phyloP scores from a whole-genome alignment of 2,888 invertebrate species.

The Ophioninae sp. region DNA sequence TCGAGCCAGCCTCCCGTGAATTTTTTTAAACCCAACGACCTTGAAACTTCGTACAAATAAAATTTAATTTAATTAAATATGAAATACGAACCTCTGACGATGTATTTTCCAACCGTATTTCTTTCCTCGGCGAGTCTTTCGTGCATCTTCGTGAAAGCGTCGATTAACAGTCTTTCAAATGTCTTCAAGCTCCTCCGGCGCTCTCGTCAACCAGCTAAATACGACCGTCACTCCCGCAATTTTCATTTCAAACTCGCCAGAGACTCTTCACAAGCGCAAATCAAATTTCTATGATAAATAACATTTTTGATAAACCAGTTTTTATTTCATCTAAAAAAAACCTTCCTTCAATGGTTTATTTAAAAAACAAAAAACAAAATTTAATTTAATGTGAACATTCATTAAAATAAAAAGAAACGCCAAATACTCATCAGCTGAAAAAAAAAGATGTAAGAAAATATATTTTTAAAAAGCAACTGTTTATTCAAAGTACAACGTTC shows the following conservation, averaged over 20 bases:
- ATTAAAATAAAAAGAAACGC: too few species aligned
- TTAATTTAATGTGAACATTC: too few species aligned
- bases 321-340: too few species aligned
- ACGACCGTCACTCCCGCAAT: background rate
- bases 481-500: too few species aligned
- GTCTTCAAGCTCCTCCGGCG: constrained; percentile 2
- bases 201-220: background rate
- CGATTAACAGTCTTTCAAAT: background rate
- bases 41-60: background rate
- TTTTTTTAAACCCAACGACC: background rate
- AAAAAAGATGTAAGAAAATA: too few species aligned
- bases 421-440: too few species aligned
- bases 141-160: constrained; percentile 4
- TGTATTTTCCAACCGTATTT: background rate
- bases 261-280: background rate
- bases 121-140: background rate
- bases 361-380: too few species aligned
- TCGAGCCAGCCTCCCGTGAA: background rate
- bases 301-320: too few species aligned
- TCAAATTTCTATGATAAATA: too few species aligned
- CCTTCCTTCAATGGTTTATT: too few species aligned
- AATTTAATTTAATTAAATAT: background rate
- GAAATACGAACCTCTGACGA: background rate
- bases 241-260: background rate
- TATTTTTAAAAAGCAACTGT: too few species aligned